Percentiles rank a stretch among this genome's conserved stretches.
Conservation (phyloP, 2,113 vertebrate genomes). For the Galeopterus variegatus region DNA sequence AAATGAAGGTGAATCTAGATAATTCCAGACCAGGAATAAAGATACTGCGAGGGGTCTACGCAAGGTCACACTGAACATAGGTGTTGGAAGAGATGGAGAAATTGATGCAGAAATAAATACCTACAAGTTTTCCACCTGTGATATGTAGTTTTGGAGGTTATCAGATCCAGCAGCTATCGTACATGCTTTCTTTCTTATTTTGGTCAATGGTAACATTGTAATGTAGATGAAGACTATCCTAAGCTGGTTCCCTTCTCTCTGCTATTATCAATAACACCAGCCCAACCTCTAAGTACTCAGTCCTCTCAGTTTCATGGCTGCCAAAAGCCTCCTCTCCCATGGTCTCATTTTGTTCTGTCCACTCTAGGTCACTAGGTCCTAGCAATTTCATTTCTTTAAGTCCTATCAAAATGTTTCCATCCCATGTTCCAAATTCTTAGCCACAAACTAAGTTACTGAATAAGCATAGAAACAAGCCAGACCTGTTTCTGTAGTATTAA, state of each 20-base stretch:
- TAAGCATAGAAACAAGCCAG: not conserved
- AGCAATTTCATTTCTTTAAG: not conserved
- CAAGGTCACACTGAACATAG: not conserved
- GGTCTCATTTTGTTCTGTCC: no score
- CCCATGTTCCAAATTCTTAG: not conserved
- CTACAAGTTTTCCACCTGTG: not conserved
- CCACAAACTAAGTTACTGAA: not conserved
- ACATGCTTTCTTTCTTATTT: not conserved
- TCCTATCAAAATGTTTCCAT: not conserved
- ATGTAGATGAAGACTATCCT: not conserved
- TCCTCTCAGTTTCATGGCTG: not conserved
- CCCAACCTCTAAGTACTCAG: rapidly evolving
- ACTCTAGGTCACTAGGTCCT: not conserved
- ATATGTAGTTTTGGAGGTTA: rapidly evolving
- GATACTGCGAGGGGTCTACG: not conserved
- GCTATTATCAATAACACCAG: rapidly evolving
- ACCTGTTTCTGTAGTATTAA: not conserved
- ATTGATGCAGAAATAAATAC: not conserved
- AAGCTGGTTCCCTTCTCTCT: no score
- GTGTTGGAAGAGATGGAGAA: not conserved
- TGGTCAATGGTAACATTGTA: rapidly evolving
- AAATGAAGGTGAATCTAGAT: not conserved
- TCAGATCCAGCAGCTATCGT: not conserved
- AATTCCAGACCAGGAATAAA: not conserved
- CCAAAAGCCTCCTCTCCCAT: not conserved